phyloP scores from a whole-genome alignment of 2,113 vertebrate genomes.

The Otis tarda region DNA sequence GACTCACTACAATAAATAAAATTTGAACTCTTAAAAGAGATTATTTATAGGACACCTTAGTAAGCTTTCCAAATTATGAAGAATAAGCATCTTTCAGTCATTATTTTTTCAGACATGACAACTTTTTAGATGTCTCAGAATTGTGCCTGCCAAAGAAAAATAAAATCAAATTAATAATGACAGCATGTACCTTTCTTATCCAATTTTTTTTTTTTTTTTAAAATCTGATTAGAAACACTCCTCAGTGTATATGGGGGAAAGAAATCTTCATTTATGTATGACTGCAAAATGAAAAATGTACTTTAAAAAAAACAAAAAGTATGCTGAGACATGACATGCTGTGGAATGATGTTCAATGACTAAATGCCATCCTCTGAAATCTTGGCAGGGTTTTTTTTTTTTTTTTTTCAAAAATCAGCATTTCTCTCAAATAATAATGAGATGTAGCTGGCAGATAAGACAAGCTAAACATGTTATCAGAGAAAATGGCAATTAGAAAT shows the following conservation, averaged over 20 bases:
- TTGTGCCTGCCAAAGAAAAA: background rate
- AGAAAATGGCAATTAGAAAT: background rate
- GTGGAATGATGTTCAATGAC: background rate
- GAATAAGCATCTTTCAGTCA: background rate
- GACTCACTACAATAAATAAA: background rate
- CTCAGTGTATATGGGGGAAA: background rate
- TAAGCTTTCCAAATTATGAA: constrained; percentile 3
- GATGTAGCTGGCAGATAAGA: background rate
- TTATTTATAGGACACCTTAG: background rate
- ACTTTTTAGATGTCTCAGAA: background rate
- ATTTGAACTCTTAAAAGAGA: background rate
- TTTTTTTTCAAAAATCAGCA: background rate
- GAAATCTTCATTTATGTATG: background rate
- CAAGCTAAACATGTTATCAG: background rate
- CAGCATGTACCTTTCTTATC: background rate
- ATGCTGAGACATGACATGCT: background rate
- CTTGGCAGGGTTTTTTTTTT: background rate
- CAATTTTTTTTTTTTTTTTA: background rate
- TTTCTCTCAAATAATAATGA: background rate
- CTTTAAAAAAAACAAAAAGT: background rate
- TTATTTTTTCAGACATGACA: background rate
- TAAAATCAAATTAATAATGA: background rate
- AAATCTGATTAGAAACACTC: background rate
- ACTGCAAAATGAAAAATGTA: background rate
- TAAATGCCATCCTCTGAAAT: background rate